Conservation (phyloP, 2,113 vertebrate species). For the Pituophis catenifer region DNA sequence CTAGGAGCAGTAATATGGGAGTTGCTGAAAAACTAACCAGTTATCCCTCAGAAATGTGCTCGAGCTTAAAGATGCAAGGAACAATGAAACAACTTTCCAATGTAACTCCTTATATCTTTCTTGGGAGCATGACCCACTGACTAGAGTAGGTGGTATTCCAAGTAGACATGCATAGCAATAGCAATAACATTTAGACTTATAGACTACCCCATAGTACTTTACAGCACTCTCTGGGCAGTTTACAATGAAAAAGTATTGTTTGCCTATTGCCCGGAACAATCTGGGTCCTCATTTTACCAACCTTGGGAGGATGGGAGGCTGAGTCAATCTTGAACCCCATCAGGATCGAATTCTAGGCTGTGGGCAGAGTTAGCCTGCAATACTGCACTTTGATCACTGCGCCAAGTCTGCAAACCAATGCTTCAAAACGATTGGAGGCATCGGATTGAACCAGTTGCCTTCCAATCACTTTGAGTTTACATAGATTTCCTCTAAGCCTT, state of each 20-base stretch:
- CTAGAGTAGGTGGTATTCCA: background rate
- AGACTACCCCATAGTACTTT: background rate
- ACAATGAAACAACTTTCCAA: background rate
- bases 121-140: background rate
- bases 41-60: background rate
- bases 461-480: background rate
- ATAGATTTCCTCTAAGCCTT: background rate
- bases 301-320: background rate
- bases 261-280: background rate
- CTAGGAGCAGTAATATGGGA: background rate
- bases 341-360: background rate
- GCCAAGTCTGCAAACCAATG: background rate
- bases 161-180: background rate
- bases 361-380: background rate
- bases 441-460: background rate
- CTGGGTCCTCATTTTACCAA: background rate
- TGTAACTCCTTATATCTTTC: background rate
- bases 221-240: background rate
- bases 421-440: background rate
- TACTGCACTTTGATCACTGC: background rate
- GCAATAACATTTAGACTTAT: background rate
- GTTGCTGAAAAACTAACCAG: background rate
- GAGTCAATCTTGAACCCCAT: background rate
- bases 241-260: background rate
- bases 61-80: background rate